Evolutionary conservation across 92 coral and sea anemone species (phyloP).

Genomic region (Zoanthus gigantus): DNA sequence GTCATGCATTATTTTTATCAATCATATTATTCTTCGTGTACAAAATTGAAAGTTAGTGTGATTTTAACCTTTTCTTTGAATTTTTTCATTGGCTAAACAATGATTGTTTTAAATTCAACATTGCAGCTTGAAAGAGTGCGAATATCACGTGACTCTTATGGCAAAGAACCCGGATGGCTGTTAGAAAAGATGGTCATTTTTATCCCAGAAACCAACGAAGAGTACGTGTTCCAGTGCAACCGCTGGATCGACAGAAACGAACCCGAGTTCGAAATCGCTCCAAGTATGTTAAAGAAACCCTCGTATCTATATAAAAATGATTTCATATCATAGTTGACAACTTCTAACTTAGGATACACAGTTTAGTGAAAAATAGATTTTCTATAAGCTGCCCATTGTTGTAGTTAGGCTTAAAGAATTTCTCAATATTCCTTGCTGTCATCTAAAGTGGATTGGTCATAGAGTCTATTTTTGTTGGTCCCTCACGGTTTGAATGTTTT

Average conservation of each 20-base stretch:
- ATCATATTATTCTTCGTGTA: too few species aligned
- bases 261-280: slow-evolving; percentile 72
- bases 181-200: slow-evolving; percentile 83
- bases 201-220: slow-evolving; percentile 86
- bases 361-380: too few species aligned
- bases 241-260: slow-evolving; percentile 81
- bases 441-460: too few species aligned
- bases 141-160: slow-evolving; percentile 82
- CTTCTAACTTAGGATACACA: too few species aligned
- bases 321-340: too few species aligned
- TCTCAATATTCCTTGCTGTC: too few species aligned
- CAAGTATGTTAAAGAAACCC: slow-evolving; percentile 59
- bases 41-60: neutral
- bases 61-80: neutral
- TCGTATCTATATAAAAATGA: neutral
- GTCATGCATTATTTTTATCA: too few species aligned
- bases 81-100: neutral
- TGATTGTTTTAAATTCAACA: neutral
- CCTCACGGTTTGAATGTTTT: too few species aligned
- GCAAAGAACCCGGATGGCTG: slow-evolving; percentile 87
- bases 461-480: too few species aligned
- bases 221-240: slow-evolving; percentile 86
- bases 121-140: slow-evolving; percentile 81
- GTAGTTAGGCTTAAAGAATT: too few species aligned
- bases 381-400: too few species aligned